Evolutionary conservation across 2,888 invertebrate genomes (phyloP).

Genomic region (Parnassius mnemosyne): DNA sequence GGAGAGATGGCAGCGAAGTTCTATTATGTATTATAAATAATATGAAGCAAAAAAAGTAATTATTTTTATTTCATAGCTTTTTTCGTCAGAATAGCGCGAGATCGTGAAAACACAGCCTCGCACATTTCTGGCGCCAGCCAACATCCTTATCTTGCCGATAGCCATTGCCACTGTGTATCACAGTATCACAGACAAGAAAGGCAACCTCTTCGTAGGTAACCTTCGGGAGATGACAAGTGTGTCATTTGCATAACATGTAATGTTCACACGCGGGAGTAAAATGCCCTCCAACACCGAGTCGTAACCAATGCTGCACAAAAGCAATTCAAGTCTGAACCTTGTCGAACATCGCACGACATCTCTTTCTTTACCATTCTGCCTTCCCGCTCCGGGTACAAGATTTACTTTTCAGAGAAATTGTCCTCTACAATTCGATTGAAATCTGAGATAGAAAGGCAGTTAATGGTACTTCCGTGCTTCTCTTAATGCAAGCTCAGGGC

Average conservation of each 20-base stretch:
- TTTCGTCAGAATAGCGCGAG: background rate
- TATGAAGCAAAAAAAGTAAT: too few species aligned
- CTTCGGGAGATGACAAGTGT: background rate
- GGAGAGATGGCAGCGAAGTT: too few species aligned
- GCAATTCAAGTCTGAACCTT: background rate
- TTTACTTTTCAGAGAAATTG: background rate
- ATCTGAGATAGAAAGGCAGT: background rate
- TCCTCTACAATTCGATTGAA: background rate
- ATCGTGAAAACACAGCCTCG: background rate
- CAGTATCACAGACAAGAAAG: background rate
- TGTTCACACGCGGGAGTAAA: background rate
- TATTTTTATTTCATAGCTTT: too few species aligned
- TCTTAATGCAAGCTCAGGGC: background rate
- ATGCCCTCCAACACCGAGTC: background rate
- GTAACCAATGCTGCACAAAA: constrained; percentile 4
- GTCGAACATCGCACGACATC: background rate
- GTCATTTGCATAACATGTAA: background rate
- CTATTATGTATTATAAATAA: too few species aligned
- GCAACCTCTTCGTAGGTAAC: background rate
- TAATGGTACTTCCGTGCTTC: background rate
- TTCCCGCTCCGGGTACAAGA: background rate
- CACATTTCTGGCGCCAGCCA: background rate
- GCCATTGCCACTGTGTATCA: background rate
- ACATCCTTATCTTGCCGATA: background rate
- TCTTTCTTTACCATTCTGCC: background rate